Percentiles rank a stretch among this genome's conserved stretches.
Evolutionary conservation across 1,140 invertebrate species (phyloP).

Genomic region (Hydropsyche tenuis): DNA sequence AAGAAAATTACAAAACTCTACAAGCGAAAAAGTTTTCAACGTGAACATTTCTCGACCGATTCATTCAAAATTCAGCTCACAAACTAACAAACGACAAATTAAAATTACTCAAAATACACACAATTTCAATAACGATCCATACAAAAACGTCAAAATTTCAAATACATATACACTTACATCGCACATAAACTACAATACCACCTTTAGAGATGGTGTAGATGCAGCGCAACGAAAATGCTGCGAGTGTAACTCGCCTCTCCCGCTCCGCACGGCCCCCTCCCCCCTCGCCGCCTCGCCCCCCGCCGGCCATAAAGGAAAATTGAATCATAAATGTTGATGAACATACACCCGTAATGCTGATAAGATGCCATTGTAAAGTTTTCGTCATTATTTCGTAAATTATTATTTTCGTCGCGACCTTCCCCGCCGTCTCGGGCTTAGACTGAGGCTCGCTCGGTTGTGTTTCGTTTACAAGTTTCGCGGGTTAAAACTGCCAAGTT

Average conservation of each 20-base stretch:
- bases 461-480: background rate
- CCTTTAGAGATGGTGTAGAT: background rate
- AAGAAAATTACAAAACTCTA: too few relatives aligned
- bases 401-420: slow-evolving; percentile 29
- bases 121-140: too few relatives aligned
- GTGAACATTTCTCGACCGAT: too few relatives aligned
- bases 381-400: slow-evolving; percentile 48
- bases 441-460: background rate
- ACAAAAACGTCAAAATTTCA: too few relatives aligned
- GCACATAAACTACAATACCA: too few relatives aligned
- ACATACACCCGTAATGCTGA: slow-evolving; percentile 49
- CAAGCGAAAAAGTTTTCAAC: too few relatives aligned
- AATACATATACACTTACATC: too few relatives aligned
- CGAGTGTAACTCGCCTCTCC: background rate
- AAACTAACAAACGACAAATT: too few relatives aligned
- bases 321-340: slow-evolving; percentile 51
- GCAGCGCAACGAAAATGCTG: too few relatives aligned
- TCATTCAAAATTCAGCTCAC: too few relatives aligned
- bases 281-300: slow-evolving; percentile 5
- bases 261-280: slow-evolving; percentile 15
- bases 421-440: background rate
- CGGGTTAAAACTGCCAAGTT: background rate
- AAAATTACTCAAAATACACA: too few relatives aligned
- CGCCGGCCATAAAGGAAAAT: slow-evolving; percentile 47
- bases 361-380: slow-evolving; percentile 49